Base-by-base conservation (phyloP, 2,888 invertebrate species). In the Matsumyia berberina region DNA sequence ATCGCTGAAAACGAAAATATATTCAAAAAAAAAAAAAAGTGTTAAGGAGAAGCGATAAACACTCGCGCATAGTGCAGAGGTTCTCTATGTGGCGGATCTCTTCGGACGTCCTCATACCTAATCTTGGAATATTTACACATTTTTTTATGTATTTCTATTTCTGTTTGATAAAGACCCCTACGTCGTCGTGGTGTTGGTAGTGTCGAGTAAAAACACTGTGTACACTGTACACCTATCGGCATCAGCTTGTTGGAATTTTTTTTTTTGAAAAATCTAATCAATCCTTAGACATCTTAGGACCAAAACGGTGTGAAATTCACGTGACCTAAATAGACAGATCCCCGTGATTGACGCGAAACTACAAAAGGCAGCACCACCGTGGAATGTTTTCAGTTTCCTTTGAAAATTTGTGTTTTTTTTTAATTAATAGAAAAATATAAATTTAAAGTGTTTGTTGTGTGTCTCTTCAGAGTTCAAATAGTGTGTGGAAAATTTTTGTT, bases 111-210 rank as follows among this genome's bases (percentile, higher is more conserved):
- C 64, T 53, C 4, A 24, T 24, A 24, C 57, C 37, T 70, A 44
- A 67, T 55, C 64, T 49, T 60, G 39, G 67, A 67, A 60, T 76
- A 58, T 60, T n/a, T 33, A 51, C 37, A 33, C 39, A 39, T 19
- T 29, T 55, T 64, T 57, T 55, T 69, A 9, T 49, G 58, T 80
- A 42, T 69, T 83, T 83, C 82, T 78, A 83, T 78, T 78, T 83
- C 35, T 31, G 73, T 66, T 67, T 42, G 72, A 73, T 73, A 78
- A 51, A 77, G 62, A 53, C 60, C 82, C 72, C 24, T 24, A 24
- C 24, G 24, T 24, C n/a, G 24, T 60, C 73, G 78, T 37, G 17
- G 70, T 70, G 64, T 37, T 57, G 37, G 60, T 55, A 19, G 15
- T 66, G 9, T 53, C n/a, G 51, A 60, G 33, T n/a, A 7, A 44